A percentile compares a stretch with the other conserved stretches of the same genome.
phyloP scores from a whole-genome alignment of 30 jellyfish, hydroid and myxozoan species.

The Morbakka virulenta region DNA sequence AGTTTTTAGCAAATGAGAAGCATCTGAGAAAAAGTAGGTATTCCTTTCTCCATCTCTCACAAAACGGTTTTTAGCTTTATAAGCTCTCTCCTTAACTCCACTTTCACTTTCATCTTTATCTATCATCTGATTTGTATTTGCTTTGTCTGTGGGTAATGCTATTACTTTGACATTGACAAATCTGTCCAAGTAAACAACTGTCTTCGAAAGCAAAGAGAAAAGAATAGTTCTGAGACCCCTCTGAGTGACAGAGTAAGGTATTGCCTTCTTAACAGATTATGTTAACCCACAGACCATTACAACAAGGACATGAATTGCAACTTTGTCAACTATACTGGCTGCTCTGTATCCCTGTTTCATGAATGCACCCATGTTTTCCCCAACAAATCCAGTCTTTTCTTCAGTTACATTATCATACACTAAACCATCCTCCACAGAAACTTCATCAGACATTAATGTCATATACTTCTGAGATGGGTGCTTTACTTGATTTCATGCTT shows the following conservation, averaged over 20 bases:
- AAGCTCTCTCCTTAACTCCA: not conserved
- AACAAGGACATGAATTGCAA: slow-evolving; percentile 38
- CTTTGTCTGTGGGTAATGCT: slow-evolving; percentile 18
- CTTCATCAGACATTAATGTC: slow-evolving; percentile 22
- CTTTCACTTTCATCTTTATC: slow-evolving; percentile 3
- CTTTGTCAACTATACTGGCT: slow-evolving; percentile 5
- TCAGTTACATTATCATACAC: slow-evolving; percentile 19
- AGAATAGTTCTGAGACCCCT: not conserved
- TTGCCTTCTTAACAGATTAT: slow-evolving; percentile 14
- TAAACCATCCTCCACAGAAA: slow-evolving; percentile 29
- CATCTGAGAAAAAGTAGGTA: slow-evolving; percentile 29
- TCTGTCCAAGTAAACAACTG: slow-evolving; percentile 17
- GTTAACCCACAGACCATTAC: slow-evolving; percentile 19
- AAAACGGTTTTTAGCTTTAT: slow-evolving; percentile 25
- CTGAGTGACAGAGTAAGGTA: slow-evolving; percentile 29
- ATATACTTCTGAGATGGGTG: slow-evolving; percentile 29
- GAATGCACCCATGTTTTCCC: slow-evolving; percentile 23
- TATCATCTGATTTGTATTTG: slow-evolving; percentile 33
- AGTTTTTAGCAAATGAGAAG: slow-evolving; percentile 32
- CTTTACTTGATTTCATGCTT: slow-evolving; percentile 9
- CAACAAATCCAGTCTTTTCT: slow-evolving; percentile 28
- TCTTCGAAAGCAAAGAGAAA: slow-evolving; percentile 14
- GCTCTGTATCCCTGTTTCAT: slow-evolving; percentile 11
- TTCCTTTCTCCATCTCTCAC: slow-evolving; percentile 31
- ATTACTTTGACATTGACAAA: slow-evolving; percentile 9